A percentile compares a stretch with the other conserved stretches of the same genome.
phyloP scores from a whole-genome alignment of 2,113 vertebrate species.

The Spilogale gracilis region DNA sequence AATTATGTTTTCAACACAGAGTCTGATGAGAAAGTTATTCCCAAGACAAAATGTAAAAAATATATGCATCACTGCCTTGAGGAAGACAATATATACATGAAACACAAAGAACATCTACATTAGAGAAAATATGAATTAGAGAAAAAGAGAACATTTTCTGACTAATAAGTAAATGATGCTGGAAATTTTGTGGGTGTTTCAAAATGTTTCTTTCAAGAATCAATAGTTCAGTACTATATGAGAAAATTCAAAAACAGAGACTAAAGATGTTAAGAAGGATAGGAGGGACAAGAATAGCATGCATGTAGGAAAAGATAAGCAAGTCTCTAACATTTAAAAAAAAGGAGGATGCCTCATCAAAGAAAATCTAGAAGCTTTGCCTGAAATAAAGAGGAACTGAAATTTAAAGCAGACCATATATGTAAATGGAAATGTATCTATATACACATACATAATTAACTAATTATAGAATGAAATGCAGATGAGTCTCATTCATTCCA shows the following conservation, averaged over 20 bases:
- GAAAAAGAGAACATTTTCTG: not conserved
- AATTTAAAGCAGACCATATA: not conserved
- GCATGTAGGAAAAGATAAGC: not conserved
- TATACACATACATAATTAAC: not conserved
- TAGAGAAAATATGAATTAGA: not conserved
- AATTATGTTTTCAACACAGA: not conserved
- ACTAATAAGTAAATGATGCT: not conserved
- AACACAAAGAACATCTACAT: not conserved
- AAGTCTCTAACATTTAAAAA: not conserved
- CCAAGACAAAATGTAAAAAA: not conserved
- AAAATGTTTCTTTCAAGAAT: not conserved
- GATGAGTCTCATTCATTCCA: not conserved
- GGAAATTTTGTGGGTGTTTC: not conserved
- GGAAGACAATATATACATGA: fast-evolving
- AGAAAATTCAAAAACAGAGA: not conserved
- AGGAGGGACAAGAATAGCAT: not conserved
- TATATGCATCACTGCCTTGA: not conserved
- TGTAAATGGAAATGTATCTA: not conserved
- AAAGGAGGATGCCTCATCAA: not conserved
- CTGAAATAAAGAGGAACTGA: not conserved
- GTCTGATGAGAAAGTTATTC: not conserved
- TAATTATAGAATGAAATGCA: not conserved
- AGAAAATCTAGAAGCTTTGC: not conserved
- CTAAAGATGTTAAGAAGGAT: not conserved
- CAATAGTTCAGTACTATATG: not conserved